Evolutionary conservation across 2,797 vertebrate species (phyloP).

Genomic region (Zenarchopterus dispar): DNA sequence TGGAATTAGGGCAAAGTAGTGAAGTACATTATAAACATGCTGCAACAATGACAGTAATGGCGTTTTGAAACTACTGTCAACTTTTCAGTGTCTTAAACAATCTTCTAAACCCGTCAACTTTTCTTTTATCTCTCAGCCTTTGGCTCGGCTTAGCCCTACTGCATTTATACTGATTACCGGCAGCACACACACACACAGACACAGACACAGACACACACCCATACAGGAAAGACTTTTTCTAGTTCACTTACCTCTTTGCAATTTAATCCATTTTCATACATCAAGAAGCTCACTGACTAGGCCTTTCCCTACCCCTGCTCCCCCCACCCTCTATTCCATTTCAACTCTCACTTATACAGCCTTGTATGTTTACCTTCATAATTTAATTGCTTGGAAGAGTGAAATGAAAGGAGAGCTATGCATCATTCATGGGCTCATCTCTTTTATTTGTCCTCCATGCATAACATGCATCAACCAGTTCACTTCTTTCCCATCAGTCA

Average conservation of each 20-base stretch:
- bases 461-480: conserved; percentile 16
- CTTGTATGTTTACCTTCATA: conserved; percentile 55
- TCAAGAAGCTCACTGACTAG: conserved; percentile 16
- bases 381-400: conserved; percentile 42
- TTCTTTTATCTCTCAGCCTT: conserved; percentile 6
- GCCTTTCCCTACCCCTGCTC: neutral
- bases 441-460: conserved; percentile 35
- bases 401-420: conserved; percentile 32
- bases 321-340: conserved; percentile 4
- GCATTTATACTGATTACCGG: conserved; percentile 14
- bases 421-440: conserved; percentile 59
- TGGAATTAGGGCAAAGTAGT: conserved; percentile 15
- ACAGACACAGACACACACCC: too few species aligned
- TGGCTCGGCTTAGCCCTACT: conserved; percentile 18
- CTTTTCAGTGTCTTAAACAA: conserved; percentile 18
- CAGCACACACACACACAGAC: conserved; percentile 4
- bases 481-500: conserved; percentile 6
- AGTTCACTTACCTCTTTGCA: conserved; percentile 10
- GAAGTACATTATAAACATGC: conserved; percentile 30
- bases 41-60: conserved; percentile 31
- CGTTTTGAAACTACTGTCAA: conserved; percentile 34
- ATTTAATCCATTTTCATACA: conserved; percentile 38
- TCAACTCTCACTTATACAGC: conserved; percentile 27
- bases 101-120: conserved; percentile 16
- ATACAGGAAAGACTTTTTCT: conserved; percentile 19